Evolutionary conservation across 2,888 invertebrate genomes (phyloP).

Genomic region (Tuberolachnus salignus): DNA sequence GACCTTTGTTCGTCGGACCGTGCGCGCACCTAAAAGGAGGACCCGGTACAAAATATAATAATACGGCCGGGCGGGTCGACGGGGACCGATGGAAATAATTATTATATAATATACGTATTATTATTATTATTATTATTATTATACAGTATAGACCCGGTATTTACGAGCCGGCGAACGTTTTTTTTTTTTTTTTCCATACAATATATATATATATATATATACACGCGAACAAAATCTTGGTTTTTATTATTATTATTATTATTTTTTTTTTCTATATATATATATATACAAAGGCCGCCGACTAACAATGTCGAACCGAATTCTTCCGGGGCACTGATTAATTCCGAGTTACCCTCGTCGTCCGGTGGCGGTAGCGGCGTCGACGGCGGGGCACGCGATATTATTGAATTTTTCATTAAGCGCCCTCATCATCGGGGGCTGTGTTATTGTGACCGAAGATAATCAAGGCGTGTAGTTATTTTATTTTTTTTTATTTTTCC

Average conservation of each 20-base stretch:
- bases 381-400: constrained; percentile 24
- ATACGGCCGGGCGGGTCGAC: neutral
- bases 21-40: constrained; percentile 16
- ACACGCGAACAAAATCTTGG: neutral
- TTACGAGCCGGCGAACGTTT: constrained; percentile 1
- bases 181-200: constrained; percentile 1
- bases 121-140: no score
- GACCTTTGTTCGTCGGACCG: constrained; percentile 37
- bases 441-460: constrained; percentile 56
- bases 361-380: neutral
- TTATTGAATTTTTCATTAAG: constrained; percentile 57
- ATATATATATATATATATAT: neutral
- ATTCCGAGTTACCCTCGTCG: constrained; percentile 29
- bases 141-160: neutral
- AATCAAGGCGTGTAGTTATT: constrained; percentile 50
- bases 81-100: no score
- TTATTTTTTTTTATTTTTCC: constrained; percentile 1
- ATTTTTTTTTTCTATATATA: constrained; percentile 5
- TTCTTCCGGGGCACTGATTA: constrained; percentile 54
- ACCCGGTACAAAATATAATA: neutral
- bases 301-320: constrained; percentile 50
- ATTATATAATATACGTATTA: no score
- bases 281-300: constrained; percentile 29
- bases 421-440: constrained; percentile 47
- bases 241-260: constrained; percentile 13